phyloP scores from a whole-genome alignment of 2,888 invertebrate species.

The Drosophila macrothrix region DNA sequence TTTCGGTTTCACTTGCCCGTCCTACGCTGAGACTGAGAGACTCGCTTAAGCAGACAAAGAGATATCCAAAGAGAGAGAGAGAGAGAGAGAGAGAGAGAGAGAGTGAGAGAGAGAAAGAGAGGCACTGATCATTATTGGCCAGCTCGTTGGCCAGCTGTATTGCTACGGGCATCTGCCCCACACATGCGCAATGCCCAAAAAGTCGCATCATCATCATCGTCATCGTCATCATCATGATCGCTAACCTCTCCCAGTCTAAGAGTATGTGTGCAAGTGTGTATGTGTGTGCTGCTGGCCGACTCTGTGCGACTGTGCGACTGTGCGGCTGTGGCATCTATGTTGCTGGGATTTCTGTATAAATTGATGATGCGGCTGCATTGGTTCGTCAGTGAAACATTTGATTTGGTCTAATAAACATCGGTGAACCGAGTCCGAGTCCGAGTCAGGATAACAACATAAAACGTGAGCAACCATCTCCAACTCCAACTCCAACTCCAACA shows the following conservation, averaged over 20 bases:
- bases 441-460: constrained; percentile 46
- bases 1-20: constrained; percentile 79
- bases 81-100: neutral
- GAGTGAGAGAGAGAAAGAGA: neutral
- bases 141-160: constrained; percentile 61
- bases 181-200: constrained; percentile 71
- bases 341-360: constrained; percentile 84
- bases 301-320: constrained; percentile 39
- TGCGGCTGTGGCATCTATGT: constrained; percentile 64
- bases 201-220: constrained; percentile 65
- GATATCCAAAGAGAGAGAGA: neutral
- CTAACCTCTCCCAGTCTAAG: constrained; percentile 48
- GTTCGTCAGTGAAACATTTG: constrained; percentile 85
- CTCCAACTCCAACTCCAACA: constrained; percentile 35
- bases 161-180: constrained; percentile 50
- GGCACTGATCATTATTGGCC: constrained; percentile 70
- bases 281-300: constrained; percentile 46
- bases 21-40: constrained; percentile 61
- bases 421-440: constrained; percentile 68
- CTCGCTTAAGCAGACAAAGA: constrained; percentile 19
- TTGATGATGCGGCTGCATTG: constrained; percentile 84
- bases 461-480: constrained; percentile 55
- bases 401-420: constrained; percentile 85
- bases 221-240: constrained; percentile 31
- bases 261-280: constrained; percentile 36